phyloP scores from a whole-genome alignment of 2,888 invertebrate species.

The Eristalis tenax region DNA sequence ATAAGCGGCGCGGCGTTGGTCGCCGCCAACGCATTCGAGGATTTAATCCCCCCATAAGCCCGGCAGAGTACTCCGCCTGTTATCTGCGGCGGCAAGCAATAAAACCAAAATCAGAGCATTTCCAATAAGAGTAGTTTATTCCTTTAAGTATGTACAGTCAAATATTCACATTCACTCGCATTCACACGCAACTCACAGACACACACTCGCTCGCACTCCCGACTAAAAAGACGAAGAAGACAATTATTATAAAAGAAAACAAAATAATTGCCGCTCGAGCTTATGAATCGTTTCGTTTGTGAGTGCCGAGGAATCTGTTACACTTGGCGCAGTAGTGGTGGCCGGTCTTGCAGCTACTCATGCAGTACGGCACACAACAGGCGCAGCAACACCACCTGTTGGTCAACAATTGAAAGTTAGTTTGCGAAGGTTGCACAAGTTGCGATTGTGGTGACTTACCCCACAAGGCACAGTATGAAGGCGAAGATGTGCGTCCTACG shows the following conservation, averaged over 20 bases:
- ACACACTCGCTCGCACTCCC: constrained; percentile 31
- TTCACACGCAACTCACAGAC: neutral
- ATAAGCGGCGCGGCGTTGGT: neutral
- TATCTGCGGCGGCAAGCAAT: neutral
- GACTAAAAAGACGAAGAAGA: constrained; percentile 13
- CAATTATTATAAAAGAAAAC: neutral
- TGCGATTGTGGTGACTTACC: constrained; percentile 73
- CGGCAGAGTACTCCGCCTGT: too few species aligned
- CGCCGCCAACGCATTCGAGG: neutral
- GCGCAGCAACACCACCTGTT: constrained; percentile 80
- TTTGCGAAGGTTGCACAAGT: constrained; percentile 2
- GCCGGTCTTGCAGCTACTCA: constrained; percentile 80
- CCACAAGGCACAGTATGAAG: constrained; percentile 77
- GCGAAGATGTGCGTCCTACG: constrained; percentile 78
- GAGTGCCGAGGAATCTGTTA: constrained; percentile 78
- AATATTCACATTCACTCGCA: constrained; percentile 31
- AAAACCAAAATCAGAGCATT: neutral
- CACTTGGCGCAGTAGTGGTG: constrained; percentile 79
- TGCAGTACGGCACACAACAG: constrained; percentile 79
- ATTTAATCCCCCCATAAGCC: too few species aligned
- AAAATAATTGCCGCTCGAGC: neutral
- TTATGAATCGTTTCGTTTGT: constrained; percentile 73
- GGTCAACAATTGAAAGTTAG: constrained; percentile 16
- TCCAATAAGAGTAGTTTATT: neutral
- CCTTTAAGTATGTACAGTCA: neutral